Percentiles rank a stretch among this genome's conserved stretches.
Conservation (phyloP, 1,140 invertebrate species). For the Conus ventricosus region DNA sequence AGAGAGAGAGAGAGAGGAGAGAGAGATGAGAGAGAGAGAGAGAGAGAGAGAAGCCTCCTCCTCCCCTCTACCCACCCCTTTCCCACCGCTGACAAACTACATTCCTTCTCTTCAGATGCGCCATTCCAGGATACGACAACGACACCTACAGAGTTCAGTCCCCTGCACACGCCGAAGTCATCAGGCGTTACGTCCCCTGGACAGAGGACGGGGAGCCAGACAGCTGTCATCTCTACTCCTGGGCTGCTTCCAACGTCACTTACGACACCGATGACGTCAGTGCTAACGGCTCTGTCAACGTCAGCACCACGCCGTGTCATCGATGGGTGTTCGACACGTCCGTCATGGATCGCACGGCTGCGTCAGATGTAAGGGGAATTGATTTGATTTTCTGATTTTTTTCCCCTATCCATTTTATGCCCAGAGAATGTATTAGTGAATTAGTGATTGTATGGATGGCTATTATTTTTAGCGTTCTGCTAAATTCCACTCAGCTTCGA, state of each 20-base stretch:
- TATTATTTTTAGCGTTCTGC: too few species aligned
- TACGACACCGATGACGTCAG: not conserved
- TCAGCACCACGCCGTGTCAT: slow-evolving; percentile 38
- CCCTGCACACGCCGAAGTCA: slow-evolving; percentile 35
- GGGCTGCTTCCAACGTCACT: not conserved
- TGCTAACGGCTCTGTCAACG: slow-evolving; percentile 21
- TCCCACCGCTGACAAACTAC: too few species aligned
- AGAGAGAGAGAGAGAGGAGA: too few species aligned
- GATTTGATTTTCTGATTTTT: not conserved
- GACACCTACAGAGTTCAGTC: slow-evolving; percentile 57
- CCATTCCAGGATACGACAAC: slow-evolving; percentile 53
- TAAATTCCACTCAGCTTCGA: too few species aligned
- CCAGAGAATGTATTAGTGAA: too few species aligned
- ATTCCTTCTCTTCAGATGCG: slow-evolving; percentile 50
- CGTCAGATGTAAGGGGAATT: slow-evolving; percentile 44
- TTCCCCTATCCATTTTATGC: too few species aligned
- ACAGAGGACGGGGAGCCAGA: slow-evolving; percentile 36
- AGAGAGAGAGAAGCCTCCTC: too few species aligned
- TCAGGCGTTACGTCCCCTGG: slow-evolving; percentile 49
- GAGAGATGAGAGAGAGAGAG: too few species aligned
- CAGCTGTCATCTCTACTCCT: slow-evolving; percentile 41
- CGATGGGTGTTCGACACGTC: slow-evolving; percentile 57
- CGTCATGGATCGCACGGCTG: slow-evolving; percentile 47
- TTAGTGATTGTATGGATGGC: too few species aligned
- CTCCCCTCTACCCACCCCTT: too few species aligned